Evolutionary conservation across 2,113 vertebrate genomes (phyloP), one percentile per base, ranked within the genome.

Genomic region (Eublepharis macularius): DNA sequence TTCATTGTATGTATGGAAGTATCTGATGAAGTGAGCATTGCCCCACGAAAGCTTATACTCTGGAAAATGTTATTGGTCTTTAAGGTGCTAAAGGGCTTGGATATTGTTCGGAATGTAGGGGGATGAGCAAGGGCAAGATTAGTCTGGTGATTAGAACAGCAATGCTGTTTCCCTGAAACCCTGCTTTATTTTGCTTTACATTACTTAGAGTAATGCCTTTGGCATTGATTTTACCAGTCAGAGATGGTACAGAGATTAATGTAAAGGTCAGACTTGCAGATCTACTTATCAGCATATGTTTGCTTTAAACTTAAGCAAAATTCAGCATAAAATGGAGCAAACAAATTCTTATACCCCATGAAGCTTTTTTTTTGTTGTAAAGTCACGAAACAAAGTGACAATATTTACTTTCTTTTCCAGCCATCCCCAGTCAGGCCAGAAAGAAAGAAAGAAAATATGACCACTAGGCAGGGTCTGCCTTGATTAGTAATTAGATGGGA

Each of bases 191-290:
- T 87, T 84, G 7, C 66, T 89, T 75, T 36, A 26, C 57, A 60
- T 60, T 21, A 36, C 16, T 34, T 17, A 26, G 45, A 65, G 19
- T 51, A 68, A 70, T 73, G 51, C 11, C 24, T 83, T 90, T 89
- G 65, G 39, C 43, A 51, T 41, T 82, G 78, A 76, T 80, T 24
- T 68, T 16, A 16, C 66, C n/a, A 34, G 66, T 68, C n/a, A 34
- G 32, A 68, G 66, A 69, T 73, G 47, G 47, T 45, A 86, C 54
- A n/a, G 43, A 4, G 32, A 21, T 82, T 90, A 81, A 80, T 51
- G 85, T 80, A 60, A 73, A 82, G 24, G 39, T 14, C 70, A 45
- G 82, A 24, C 75, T 57, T 75, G 19, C 39, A 60, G 10, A 60
- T 57, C 13, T 34, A 43, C 66, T 81, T 68, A 41, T 3, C 26